phyloP scores from a whole-genome alignment of 2,797 vertebrate species.

The Artibeus jamaicensis region DNA sequence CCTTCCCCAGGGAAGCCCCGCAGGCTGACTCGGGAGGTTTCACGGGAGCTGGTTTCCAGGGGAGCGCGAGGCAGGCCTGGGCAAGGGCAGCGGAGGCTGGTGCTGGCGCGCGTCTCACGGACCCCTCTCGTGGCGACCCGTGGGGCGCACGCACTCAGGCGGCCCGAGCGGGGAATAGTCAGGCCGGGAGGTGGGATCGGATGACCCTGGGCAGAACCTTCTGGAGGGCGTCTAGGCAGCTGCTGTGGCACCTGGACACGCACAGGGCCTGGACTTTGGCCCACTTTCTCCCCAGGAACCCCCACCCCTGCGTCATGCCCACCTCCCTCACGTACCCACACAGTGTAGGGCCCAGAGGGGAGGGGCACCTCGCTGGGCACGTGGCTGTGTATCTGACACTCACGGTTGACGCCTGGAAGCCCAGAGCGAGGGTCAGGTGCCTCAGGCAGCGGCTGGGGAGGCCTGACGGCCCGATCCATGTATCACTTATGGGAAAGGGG shows the following conservation, averaged over 20 bases:
- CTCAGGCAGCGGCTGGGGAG: conserved; percentile 9
- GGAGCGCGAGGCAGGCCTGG: conserved; percentile 70
- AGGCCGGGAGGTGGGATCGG: conserved; percentile 71
- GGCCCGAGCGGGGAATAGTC: conserved; percentile 72
- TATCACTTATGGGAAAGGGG: conserved; percentile 77
- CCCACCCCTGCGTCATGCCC: conserved; percentile 66
- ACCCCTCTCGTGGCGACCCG: conserved; percentile 64
- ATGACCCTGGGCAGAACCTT: conserved; percentile 70
- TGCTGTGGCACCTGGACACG: conserved; percentile 75
- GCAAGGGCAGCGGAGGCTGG: conserved; percentile 54
- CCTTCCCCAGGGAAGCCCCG: neutral
- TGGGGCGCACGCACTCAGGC: conserved; percentile 70
- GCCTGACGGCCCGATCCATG: neutral
- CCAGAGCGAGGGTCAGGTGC: conserved; percentile 67
- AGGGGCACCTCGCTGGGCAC: conserved; percentile 56
- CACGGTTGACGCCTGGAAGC: conserved; percentile 65
- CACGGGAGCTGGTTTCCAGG: conserved; percentile 64
- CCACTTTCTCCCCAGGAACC: conserved; percentile 77
- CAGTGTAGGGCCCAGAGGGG: conserved; percentile 69
- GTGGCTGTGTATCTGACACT: conserved; percentile 70
- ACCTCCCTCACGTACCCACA: conserved; percentile 69
- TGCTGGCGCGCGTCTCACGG: conserved; percentile 79
- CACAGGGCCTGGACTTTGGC: conserved; percentile 77
- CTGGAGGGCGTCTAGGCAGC: conserved; percentile 71
- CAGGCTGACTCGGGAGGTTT: conserved; percentile 64